Evolutionary conservation across 2,113 vertebrate species (phyloP).

Genomic region (Trogon surrucura): DNA sequence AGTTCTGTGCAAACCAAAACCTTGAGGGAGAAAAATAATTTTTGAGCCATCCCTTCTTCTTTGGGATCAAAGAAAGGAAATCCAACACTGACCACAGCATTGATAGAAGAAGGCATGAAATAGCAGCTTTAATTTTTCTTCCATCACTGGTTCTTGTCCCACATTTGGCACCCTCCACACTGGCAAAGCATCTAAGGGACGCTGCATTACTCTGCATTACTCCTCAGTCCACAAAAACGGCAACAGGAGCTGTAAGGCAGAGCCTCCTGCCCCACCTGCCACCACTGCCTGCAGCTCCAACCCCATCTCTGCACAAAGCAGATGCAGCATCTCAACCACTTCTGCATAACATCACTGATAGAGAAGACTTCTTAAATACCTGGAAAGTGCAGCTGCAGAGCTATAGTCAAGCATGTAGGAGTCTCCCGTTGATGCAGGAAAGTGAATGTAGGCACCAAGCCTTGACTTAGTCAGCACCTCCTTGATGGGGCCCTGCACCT

Average conservation of each 20-base stretch:
- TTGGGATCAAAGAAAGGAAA: not conserved
- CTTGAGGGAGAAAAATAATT: not conserved
- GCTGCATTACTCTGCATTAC: not conserved
- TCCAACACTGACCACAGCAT: not conserved
- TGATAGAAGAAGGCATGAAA: not conserved
- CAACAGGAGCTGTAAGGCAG: not conserved
- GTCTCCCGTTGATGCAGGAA: not conserved
- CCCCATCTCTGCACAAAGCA: not conserved
- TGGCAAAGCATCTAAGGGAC: not conserved
- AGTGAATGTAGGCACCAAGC: not conserved
- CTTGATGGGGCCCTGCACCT: not conserved
- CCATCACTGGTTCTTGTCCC: not conserved
- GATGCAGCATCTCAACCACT: fast-evolving
- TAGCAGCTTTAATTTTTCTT: not conserved
- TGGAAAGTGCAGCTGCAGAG: not conserved
- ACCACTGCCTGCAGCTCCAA: fast-evolving
- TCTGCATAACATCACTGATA: not conserved
- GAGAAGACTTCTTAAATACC: not conserved
- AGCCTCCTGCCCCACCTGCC: not conserved
- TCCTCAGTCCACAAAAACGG: not conserved
- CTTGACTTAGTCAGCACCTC: not conserved
- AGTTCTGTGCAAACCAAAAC: not conserved
- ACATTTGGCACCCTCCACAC: fast-evolving
- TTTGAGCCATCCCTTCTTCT: not conserved
- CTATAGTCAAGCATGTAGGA: not conserved